Conservation (phyloP, 2,113 vertebrate species). For the Tautogolabrus adspersus region DNA sequence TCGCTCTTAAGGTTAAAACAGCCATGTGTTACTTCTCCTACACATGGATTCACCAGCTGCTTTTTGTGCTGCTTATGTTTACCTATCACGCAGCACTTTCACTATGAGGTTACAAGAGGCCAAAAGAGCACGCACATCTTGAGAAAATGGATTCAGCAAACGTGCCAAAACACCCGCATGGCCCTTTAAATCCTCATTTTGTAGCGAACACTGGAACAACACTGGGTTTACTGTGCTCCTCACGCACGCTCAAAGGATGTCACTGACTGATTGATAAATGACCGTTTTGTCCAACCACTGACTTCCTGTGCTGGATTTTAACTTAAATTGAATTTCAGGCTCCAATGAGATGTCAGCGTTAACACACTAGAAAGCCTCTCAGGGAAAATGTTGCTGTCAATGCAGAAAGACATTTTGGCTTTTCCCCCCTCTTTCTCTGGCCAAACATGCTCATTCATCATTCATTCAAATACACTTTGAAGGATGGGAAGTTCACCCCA, state of each 20-base stretch:
- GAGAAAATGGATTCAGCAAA: background rate
- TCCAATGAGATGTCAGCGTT: conserved; percentile 74
- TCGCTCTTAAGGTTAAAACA: background rate
- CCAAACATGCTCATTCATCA: conserved; percentile 67
- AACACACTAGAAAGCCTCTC: conserved; percentile 60
- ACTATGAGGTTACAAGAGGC: background rate
- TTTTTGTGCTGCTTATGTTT: conserved; percentile 23
- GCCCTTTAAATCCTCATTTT: conserved; percentile 33
- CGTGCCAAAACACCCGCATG: background rate
- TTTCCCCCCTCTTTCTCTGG: conserved; percentile 41
- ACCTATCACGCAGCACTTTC: background rate
- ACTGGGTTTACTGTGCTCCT: conserved; percentile 53
- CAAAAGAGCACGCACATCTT: background rate
- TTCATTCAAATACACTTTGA: conserved; percentile 62
- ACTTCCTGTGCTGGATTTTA: conserved; percentile 72
- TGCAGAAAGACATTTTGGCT: conserved; percentile 63
- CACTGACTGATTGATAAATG: conserved; percentile 76
- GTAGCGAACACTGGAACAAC: conserved; percentile 10
- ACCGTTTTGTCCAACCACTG: conserved; percentile 70
- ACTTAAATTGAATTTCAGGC: conserved; percentile 78
- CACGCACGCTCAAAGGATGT: conserved; percentile 56
- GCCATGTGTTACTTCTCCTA: background rate
- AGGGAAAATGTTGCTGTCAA: conserved; percentile 74
- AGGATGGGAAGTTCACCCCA: conserved; percentile 7
- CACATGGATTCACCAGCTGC: conserved; percentile 20